Evolutionary conservation across 2,888 invertebrate species (phyloP), one percentile per base, ranked within the genome.

Genomic region (Athetis lepigone): DNA sequence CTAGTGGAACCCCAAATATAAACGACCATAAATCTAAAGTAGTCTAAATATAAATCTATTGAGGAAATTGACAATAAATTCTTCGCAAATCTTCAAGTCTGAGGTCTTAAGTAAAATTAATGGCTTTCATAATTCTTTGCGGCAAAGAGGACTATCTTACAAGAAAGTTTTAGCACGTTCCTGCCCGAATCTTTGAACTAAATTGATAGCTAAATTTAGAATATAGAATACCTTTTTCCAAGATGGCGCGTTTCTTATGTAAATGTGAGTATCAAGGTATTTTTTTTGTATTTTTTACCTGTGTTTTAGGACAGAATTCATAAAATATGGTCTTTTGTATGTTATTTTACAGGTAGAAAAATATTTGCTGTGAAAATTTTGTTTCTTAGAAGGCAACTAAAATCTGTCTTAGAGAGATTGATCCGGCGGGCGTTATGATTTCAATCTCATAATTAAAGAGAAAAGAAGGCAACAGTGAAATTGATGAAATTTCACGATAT

Each of bases 101-200:
- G 58, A 68, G 39, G 49, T 42, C 50, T 66, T 78, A 73, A 64
- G 64, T 45, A 67, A 50, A 80, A 81, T 79, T 77, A 80, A 80
- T 82, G 70, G 54, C 60, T 63, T 67, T 70, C 59, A 73, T 71
- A 79, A 80, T 74, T 82, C 62, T 61, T 49, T 23, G n/a, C 19
- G 13, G 1, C 66, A 7, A 60, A 33, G 65, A 42, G n/a, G 51
- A 57, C 63, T 57, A 54, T 61, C 49, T 50, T 62, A 39, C 0
- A 47, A 21, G 37, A 47, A 67, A 71, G 23, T 66, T 70, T 71
- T 36, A 36, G 39, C 67, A 51, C 60, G 43, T 66, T 72, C 37
- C 19, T 42, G 16, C 19, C 33, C 2, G 43, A 62, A 62, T 52
- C 39, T 54, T 16, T 37, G 8, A 11, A 23, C 36, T 54, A 54